Base-by-base conservation (phyloP, 2,888 invertebrate genomes). In the Harmothoe impar region DNA sequence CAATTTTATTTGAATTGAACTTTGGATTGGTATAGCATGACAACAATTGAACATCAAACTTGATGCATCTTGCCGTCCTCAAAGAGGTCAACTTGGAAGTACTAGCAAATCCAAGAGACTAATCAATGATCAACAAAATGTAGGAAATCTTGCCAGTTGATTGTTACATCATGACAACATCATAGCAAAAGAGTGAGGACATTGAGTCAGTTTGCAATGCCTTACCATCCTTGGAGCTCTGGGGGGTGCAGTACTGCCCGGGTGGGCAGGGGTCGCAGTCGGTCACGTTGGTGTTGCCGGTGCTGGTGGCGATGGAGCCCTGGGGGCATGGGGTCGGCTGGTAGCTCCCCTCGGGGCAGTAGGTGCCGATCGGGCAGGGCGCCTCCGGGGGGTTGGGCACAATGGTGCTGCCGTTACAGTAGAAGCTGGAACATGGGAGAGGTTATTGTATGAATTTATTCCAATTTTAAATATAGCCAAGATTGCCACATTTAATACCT, bases 371-470 rank as follows among this genome's bases (percentile, higher is more conserved):
- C 0, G 94, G 94, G 93, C 95, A 95, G 17, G 94, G 91, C 0
- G 95, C 95, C n/a, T 90, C 91, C 52, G 93, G 89, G 0, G 91
- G 77, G 68, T 92, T 93, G 89, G 94, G 94, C 20, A 94, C 94
- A 7, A 94, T 93, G 92, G n/a, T n/a, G n/a, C n/a, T n/a, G n/a
- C n/a, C n/a, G n/a, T n/a, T n/a, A n/a, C n/a, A n/a, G n/a, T n/a
- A n/a, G n/a, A n/a, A 15, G 94, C 95, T 89, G 94, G 94, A 43
- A 94, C 95, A 92, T 94, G 94, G 89, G 95, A 95, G 93, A 94
- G 95, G 92, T 93, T 95, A 94, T 95, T 95, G 90, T 91, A 92
- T 54, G 72, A 89, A n/a, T n/a, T n/a, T n/a, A n/a, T n/a, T n/a
- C n/a, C n/a, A n/a, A n/a, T n/a, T n/a, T n/a, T n/a, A n/a, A n/a